Evolutionary conservation across 2,797 vertebrate genomes (phyloP), one percentile per base, ranked within the genome.

Genomic region (Oreonectes daqikongensis): DNA sequence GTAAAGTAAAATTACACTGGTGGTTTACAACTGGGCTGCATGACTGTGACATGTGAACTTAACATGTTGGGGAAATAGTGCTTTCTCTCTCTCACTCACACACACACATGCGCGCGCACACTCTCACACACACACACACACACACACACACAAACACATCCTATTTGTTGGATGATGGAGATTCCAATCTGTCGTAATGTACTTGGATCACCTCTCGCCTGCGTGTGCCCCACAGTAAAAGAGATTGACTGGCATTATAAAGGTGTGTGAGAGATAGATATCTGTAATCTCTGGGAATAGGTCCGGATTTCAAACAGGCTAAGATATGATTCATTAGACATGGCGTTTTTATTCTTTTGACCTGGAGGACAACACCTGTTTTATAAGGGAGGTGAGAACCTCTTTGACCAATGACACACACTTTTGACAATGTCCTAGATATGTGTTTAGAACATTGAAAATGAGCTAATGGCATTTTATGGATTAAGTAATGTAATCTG

Each of bases 111-210:
- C n/a, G n/a, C n/a, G n/a, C n/a, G n/a, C n/a, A n/a, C n/a, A n/a
- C n/a, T n/a, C n/a, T n/a, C n/a, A n/a, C n/a, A n/a, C n/a, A n/a
- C n/a, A n/a, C n/a, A n/a, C n/a, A n/a, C n/a, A n/a, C n/a, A n/a
- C n/a, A n/a, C n/a, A n/a, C n/a, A n/a, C n/a, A n/a, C n/a, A n/a
- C n/a, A n/a, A n/a, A n/a, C n/a, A n/a, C n/a, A n/a, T n/a, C 60
- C 66, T 42, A 77, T 69, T 77, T 52, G 69, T 2, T 26, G 44
- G 42, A 61, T 77, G 74, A 69, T 77, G 65, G 30, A 76, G 65
- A 38, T 61, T 69, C 55, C 55, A 77, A 77, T 75, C 63, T 57
- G 50, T 59, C 12, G 1, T 76, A 60, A 77, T 60, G 65, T 55
- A 60, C 44, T 69, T 77, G 30, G 44, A 60, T 77, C 22, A 77